A percentile compares a stretch with the other conserved stretches of the same genome.
These are phyloP conservation scores for Anadara kagoshimensis DNA, from an alignment of 1,140 invertebrate species.

Conservation along the genomic window DNA sequence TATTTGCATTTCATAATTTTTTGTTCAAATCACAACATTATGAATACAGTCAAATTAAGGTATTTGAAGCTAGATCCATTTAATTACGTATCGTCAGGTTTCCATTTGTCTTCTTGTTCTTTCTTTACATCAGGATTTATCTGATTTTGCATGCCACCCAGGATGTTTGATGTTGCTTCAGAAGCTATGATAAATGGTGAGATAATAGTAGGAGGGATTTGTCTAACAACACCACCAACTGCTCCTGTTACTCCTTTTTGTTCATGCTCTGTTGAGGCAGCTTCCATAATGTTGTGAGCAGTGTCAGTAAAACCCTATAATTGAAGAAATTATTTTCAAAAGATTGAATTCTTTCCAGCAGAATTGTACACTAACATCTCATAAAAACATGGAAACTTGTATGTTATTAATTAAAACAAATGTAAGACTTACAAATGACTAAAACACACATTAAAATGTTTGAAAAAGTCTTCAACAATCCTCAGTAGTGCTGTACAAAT, in stretches of 20 bases:
- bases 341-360: neutral
- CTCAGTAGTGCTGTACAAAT: no score
- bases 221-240: slow-evolving; percentile 91
- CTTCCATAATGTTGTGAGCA: slow-evolving; percentile 86
- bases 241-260: slow-evolving; percentile 91
- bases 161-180: slow-evolving; percentile 91
- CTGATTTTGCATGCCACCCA: slow-evolving; percentile 94
- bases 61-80: no score
- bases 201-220: slow-evolving; percentile 91
- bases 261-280: slow-evolving; percentile 89
- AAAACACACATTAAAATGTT: no score
- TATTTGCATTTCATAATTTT: no score
- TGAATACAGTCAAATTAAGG: no score
- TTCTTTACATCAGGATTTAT: slow-evolving; percentile 89
- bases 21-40: no score
- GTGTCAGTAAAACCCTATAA: slow-evolving; percentile 90
- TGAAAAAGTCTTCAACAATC: no score
- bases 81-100: slow-evolving; percentile 7
- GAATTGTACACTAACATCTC: neutral
- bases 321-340: neutral
- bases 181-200: slow-evolving; percentile 91
- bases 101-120: slow-evolving; percentile 91
- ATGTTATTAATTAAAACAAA: no score
- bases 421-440: no score
- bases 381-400: no score